Base-by-base conservation (phyloP, 2,888 invertebrate genomes). In the Gastracanthus pulcherrimus region DNA sequence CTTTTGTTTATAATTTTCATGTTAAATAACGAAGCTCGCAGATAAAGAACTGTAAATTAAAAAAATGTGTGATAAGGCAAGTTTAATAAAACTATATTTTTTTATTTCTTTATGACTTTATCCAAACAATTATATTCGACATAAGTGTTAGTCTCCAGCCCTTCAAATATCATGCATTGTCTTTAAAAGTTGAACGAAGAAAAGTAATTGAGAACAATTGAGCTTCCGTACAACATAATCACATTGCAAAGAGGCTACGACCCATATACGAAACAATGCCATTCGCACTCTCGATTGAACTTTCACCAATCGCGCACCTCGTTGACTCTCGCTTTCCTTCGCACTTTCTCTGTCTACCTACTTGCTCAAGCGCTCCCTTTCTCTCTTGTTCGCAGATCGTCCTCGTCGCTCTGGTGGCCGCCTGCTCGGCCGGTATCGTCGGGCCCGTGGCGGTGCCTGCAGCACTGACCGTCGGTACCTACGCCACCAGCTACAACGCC, bases 401-500 rank as follows among this genome's bases (percentile, higher is more conserved):
- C 76, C 19, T 90, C 81, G 87, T 86, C 84, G 89, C 87, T 83
- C 62, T 90, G 76, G 84, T 89, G 86, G 84, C 92, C 77, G 84
- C 85, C 55, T 86, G 89, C 83, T 87, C 88, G 11, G 90, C 89
- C 51, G 87, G 89, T 45, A 79, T 87, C 11, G 84, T 87, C 26
- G 83, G 89, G 19, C 87, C 89, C 3, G 88, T 89, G 3, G 91
- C 92, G 19, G 86, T 92, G 19, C 89, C 91, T 36, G 90, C 90
- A 16, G 94, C 94, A 3, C 93, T 94, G 72, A 93, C 94, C 78
- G 93, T 96, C 3, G 95, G 96, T 0, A 96, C 96, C 3, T 96
- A 95, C 86, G 96, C 96, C 74, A 94, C 94, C 86, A 95, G 95
- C 16, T 96, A 95, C 92, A 95, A 95, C 81, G 95, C 96, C 0